Base-by-base conservation (phyloP, 2,797 vertebrate genomes). In the Enteromius trimaculatus region DNA sequence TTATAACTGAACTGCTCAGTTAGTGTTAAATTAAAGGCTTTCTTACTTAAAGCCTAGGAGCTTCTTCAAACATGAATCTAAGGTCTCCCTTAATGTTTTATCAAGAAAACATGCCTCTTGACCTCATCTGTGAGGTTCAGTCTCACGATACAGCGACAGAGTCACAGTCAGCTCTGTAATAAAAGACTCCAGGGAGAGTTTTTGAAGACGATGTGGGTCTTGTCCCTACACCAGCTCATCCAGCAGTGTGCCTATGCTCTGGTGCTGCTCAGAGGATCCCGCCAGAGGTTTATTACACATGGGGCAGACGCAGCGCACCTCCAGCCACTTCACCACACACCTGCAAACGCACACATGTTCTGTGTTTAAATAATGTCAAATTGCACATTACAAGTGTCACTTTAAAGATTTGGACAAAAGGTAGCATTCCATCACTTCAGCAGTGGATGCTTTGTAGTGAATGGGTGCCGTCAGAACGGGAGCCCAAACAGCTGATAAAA, bases 251-350 rank as follows among this genome's bases (percentile, higher is more conserved):
- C 94, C 92, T 1, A 93, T 91, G 84, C 86, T 90, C 44, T 93
- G 90, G 0, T 90, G 88, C 85, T 92, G 90, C 85, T 93, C 93
- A 0, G 92, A 0, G 31, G 90, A 80, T 26, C 91, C 92, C 0
- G 90, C 87, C 2, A 93, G 90, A 77, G 94, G 88, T 53, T 95
- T 93, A 89, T 95, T 94, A 82, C 95, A 95, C 95, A 94, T 94
- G 19, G 95, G 95, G 71, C 95, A 95, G 9, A 95, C 95, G 1
- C 94, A 93, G 29, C 87, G 79, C 58, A 88, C 80, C 3, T 90
- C 85, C 86, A 89, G 75, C 29, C 81, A 81, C 86, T 81, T 87
- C 71, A 82, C 89, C 87, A 90, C 78, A 82, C 87, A 87, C 89
- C 85, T 88, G 82, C 14, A 84, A 85, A 82, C 17, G 83, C 71